phyloP scores from a whole-genome alignment of 1,140 invertebrate genomes.

The Lamellibrachia luymesi region DNA sequence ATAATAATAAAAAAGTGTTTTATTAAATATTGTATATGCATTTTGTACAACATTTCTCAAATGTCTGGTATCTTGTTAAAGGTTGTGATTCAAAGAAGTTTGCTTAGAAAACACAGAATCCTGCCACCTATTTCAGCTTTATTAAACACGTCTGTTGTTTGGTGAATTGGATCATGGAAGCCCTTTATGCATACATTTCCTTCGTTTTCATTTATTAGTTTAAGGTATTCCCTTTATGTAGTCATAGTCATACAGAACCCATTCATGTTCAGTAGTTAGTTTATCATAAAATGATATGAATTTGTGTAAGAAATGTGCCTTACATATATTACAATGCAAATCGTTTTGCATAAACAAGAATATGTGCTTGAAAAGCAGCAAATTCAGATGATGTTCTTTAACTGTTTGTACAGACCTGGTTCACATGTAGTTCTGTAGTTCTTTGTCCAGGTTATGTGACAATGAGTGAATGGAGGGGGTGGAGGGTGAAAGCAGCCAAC shows the following conservation, averaged over 20 bases:
- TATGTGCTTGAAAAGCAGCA: background rate
- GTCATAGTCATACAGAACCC: background rate
- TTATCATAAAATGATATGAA: background rate
- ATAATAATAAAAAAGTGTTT: background rate
- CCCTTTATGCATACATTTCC: background rate
- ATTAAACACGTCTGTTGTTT: background rate
- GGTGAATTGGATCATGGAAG: background rate
- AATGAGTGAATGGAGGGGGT: background rate
- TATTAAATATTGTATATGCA: background rate
- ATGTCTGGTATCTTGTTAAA: background rate
- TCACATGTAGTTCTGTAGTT: background rate
- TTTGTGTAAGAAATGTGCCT: background rate
- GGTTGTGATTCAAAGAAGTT: background rate
- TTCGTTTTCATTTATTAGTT: background rate
- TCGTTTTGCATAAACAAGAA: background rate
- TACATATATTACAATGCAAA: background rate
- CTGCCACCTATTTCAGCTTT: background rate
- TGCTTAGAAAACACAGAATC: background rate
- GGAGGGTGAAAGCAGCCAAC: too few relatives aligned
- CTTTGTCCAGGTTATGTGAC: background rate
- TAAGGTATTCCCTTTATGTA: background rate
- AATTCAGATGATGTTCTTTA: background rate
- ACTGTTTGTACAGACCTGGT: background rate
- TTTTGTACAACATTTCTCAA: background rate
- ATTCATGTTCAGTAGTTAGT: background rate